phyloP scores from a whole-genome alignment of 2,888 invertebrate species.

The Didymodactylos carnosus region DNA sequence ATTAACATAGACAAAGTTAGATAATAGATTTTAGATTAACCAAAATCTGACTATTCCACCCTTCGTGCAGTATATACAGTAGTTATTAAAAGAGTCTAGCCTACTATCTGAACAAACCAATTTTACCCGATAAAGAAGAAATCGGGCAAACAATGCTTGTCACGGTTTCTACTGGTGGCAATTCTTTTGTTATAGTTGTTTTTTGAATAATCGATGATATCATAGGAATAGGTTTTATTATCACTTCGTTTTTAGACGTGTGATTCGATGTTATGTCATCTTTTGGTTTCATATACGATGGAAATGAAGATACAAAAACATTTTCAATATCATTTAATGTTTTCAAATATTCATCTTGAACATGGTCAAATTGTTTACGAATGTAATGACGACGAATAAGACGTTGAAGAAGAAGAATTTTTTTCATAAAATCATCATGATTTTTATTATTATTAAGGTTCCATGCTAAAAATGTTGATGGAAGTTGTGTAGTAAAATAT shows the following conservation, averaged over 20 bases:
- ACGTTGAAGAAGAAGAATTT: conserved; percentile 13
- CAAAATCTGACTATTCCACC: too few species aligned
- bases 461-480: too few species aligned
- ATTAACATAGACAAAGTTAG: too few species aligned
- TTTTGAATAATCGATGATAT: neutral
- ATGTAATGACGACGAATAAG: neutral
- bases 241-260: too few species aligned
- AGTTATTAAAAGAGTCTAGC: too few species aligned
- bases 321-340: conserved; percentile 11
- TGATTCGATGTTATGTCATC: too few species aligned
- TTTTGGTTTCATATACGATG: conserved; percentile 1
- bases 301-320: neutral
- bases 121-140: too few species aligned
- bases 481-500: too few species aligned
- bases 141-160: too few species aligned
- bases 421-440: conserved; percentile 23
- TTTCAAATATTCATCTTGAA: conserved; percentile 1
- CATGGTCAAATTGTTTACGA: conserved; percentile 4
- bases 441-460: conserved; percentile 21
- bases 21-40: too few species aligned
- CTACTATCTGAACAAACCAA: too few species aligned
- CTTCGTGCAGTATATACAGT: too few species aligned
- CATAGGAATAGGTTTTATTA: neutral
- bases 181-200: neutral
- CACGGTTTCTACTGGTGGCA: neutral